Conservation (phyloP, 1,140 invertebrate genomes). For the Euborellia annulipes region DNA sequence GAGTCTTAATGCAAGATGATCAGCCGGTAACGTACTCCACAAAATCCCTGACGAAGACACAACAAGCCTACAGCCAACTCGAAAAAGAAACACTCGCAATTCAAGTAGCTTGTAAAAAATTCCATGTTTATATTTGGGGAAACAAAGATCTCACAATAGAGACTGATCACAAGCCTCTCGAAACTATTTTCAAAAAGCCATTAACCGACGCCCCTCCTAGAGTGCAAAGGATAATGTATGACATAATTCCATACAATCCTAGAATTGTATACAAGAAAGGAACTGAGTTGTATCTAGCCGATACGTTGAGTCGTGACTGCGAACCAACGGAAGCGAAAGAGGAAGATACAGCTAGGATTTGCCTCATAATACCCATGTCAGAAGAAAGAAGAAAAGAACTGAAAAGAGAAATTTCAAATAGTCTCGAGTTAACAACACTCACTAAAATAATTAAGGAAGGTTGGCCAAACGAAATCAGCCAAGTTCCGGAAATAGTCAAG, state of each 20-base stretch:
- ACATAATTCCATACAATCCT: conserved; percentile 1
- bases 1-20: conserved; percentile 20
- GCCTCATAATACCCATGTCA: too few relatives aligned
- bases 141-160: conserved; percentile 20
- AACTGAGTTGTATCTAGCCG: too few relatives aligned
- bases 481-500: too few relatives aligned
- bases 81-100: conserved; percentile 20
- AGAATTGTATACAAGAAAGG: conserved; percentile 13
- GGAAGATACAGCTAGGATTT: too few relatives aligned
- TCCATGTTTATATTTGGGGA: conserved; percentile 14
- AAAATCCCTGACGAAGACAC: conserved; percentile 5
- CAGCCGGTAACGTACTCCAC: conserved; percentile 20
- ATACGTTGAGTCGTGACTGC: too few relatives aligned
- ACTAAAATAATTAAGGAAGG: too few relatives aligned
- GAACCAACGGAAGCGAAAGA: too few relatives aligned
- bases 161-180: conserved; percentile 24
- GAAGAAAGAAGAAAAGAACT: too few relatives aligned
- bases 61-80: conserved; percentile 18
- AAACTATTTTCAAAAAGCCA: conserved; percentile 19
- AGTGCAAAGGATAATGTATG: conserved; percentile 16
- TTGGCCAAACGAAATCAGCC: too few relatives aligned
- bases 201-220: conserved; percentile 19
- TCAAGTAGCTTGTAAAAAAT: neutral
- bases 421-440: too few relatives aligned
- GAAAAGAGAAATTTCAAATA: too few relatives aligned